Base-by-base conservation (phyloP, 2,113 vertebrate species). In the Caracal caracal region DNA sequence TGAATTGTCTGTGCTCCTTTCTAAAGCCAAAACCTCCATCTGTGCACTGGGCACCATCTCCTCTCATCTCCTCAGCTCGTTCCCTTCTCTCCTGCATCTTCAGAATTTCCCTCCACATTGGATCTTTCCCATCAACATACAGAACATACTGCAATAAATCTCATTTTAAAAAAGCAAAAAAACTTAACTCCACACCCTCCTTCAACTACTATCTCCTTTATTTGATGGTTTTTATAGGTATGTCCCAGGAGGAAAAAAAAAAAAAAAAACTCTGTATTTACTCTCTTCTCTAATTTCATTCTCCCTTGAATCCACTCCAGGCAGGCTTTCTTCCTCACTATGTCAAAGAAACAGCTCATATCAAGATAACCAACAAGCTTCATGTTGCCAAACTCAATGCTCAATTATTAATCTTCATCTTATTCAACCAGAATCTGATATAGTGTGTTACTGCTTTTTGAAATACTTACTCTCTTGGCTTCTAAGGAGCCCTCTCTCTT, bases 1-100 rank as follows among this genome's bases (percentile, higher is more conserved):
- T 84, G 83, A 92, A 47, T 47, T 88, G 80, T 71, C 83, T 95
- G 87, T 75, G 80, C 56, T 90, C 40, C 40, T 51, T 96, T 93
- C 87, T 76, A 80, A 95, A 93, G 95, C 94, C 96, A 98, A 97
- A 97, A 51, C 22, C 19, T 83, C 90, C 97, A 94, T 96, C 95
- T 97, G 97, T 89, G 75, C 94, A 80, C 89, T 92, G 93, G 97
- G 96, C 90, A 96, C 70, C 76, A 65, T 71, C 92, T 96, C 97
- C 84, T 92, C 59, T 75, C 76, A 6, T 90, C 51, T 75, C 2
- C 75, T 91, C 8, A n/a, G 20, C 22, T 90, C 65, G 89, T 86
- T 88, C 71, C 59, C 30, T 65, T 70, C 80, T 63, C n/a, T 66
- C 66, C 89, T 61, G 40, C 35, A 20, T 28, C 75, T 35, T 87